Base-by-base conservation (phyloP, 2,797 vertebrate genomes). In the Neomorphus geoffroyi region DNA sequence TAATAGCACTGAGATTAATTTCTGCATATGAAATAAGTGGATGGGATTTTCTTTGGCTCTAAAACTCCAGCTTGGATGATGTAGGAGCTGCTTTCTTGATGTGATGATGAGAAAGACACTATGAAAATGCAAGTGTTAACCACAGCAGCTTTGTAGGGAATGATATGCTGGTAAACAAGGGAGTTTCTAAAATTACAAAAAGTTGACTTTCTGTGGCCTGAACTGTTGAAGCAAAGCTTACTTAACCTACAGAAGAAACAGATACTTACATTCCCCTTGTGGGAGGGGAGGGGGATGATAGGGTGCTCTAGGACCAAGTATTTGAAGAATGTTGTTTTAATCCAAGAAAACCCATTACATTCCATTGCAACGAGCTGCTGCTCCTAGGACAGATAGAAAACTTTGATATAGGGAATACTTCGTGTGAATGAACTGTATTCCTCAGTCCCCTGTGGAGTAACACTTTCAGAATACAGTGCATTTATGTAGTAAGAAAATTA, bases 281-380 rank as follows among this genome's bases (percentile, higher is more conserved):
- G 77, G 69, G 61, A 71, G 35, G 41, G 45, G 39, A 81, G 48
- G 15, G 37, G 18, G 27, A 48, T 88, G 58, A 71, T 32, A 80
- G 80, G n/a, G 37, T 61, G 62, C 80, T 93, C 11, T 64, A 57
- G 56, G 71, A 88, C 28, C 48, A 90, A 86, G 66, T 37, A 75
- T 90, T 53, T 95, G 43, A 88, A 79, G 87, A 93, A 91, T 86
- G 77, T 50, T 60, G 18, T 78, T 53, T 56, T 41, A 48, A 90
- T 88, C 77, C 71, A 84, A 77, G 90, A 67, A 75, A 78, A 41
- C 0, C 80, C 85, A 84, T 64, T 75, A 51, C 80, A 81, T 88
- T 83, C 80, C 66, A 35, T 37, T 88, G 51, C 75, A 95, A 26
- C 35, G 48, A 70, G 69, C 53, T 85, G 66, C 58, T 91, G 45